Evolutionary conservation across 1,140 invertebrate species (phyloP).

Genomic region (Eumeta japonica): DNA sequence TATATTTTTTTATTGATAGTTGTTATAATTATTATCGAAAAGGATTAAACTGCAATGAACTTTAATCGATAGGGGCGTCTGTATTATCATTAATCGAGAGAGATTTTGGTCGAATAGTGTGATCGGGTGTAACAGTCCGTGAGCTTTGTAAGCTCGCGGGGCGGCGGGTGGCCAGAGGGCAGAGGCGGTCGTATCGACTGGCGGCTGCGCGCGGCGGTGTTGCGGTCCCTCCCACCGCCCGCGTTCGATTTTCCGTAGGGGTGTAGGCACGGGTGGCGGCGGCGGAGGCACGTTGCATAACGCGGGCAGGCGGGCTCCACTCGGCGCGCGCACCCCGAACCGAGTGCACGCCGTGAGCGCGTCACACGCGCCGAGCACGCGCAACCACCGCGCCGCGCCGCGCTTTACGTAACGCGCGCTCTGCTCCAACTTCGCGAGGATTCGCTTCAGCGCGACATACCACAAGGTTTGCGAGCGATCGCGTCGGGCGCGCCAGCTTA

Average conservation of each 20-base stretch:
- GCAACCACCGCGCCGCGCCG: conserved; percentile 37
- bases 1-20: no score
- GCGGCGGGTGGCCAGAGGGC: no score
- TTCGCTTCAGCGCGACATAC: conserved; percentile 31
- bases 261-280: conserved; percentile 17
- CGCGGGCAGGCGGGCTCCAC: conserved; percentile 42
- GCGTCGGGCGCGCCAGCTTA: conserved; percentile 17
- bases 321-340: conserved; percentile 45
- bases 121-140: no score
- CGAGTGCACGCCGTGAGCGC: conserved; percentile 47
- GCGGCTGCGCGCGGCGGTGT: conserved; percentile 26
- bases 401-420: conserved; percentile 49
- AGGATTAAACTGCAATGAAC: no score
- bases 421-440: conserved; percentile 19
- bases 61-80: no score
- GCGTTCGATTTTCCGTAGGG: conserved; percentile 45
- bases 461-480: conserved; percentile 24
- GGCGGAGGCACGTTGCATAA: conserved; percentile 53
- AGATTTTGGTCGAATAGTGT: no score
- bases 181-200: not conserved
- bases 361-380: conserved; percentile 44
- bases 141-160: no score
- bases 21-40: no score
- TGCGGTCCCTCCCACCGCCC: conserved; percentile 38
- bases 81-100: no score